Base-by-base conservation (phyloP, 2,797 vertebrate genomes). In the Zenarchopterus dispar region DNA sequence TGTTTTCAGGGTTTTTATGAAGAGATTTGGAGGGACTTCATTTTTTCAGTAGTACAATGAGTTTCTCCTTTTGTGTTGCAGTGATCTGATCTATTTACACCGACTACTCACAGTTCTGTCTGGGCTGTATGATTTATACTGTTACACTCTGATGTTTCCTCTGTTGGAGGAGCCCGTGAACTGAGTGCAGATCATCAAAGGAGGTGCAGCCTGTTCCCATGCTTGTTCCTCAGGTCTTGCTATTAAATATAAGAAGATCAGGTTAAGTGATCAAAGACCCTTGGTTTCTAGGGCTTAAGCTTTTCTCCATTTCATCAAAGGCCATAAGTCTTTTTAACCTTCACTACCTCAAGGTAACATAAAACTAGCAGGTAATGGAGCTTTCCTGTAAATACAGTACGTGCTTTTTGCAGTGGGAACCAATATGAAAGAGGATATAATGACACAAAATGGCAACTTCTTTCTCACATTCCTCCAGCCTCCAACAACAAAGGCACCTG, bases 341-440 rank as follows among this genome's bases (percentile, higher is more conserved):
- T 64, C 55, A 28, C 76, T 78, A 49, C 63, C 13, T 70, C 70
- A 77, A 58, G 78, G 78, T 76, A 88, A 88, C 72, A 52, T 9
- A 84, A 90, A 69, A 95, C 94, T 69, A 85, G 92, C 94, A 93
- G 94, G 84, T 88, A 81, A 82, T 77, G 79, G 79, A 91, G 65
- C 91, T 93, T 94, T 94, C 93, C 82, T 94, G 91, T 89, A 96
- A 87, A 65, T 95, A 95, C 78, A 70, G 84, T 84, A 77, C 90
- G 84, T 74, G 92, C 59, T 92, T 83, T 94, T 94, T 91, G 94
- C 93, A 81, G 91, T 88, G 94, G 94, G 90, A 87, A 89, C 83
- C 88, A 65, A 75, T 86, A 67, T 78, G 73, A 81, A 83, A 82
- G 83, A 76, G 70, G 86, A 84, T 89, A 85, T 84, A 84, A 84